A percentile compares a stretch with the other conserved stretches of the same genome.
Evolutionary conservation across 2,113 vertebrate species (phyloP).

Genomic region (Dunckerocampus dactyliophorus): DNA sequence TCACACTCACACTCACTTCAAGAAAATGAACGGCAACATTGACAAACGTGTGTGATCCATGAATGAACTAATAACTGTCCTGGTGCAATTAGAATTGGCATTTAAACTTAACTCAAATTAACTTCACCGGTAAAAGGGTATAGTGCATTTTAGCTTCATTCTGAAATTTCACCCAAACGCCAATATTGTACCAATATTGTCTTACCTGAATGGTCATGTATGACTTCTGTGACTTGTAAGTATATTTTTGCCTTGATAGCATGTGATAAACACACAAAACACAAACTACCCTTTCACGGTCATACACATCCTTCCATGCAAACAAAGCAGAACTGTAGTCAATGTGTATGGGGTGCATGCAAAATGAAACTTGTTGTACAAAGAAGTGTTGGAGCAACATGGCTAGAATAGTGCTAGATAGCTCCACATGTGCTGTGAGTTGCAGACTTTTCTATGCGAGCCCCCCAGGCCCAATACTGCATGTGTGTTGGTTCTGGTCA

Average conservation of each 20-base stretch:
- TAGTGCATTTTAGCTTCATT: too few relatives aligned
- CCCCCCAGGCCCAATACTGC: conserved; percentile 59
- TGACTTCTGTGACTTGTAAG: conserved; percentile 14
- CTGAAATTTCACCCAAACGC: too few relatives aligned
- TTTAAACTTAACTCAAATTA: too few relatives aligned
- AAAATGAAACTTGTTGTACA: conserved; percentile 63
- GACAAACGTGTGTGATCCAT: too few relatives aligned
- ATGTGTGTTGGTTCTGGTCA: conserved; percentile 63
- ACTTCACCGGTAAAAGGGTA: too few relatives aligned
- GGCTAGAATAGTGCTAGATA: conserved; percentile 43
- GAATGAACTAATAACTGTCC: too few relatives aligned
- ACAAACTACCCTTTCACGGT: conserved; percentile 13
- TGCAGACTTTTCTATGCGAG: conserved; percentile 36
- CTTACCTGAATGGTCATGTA: conserved; percentile 1
- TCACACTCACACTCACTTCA: too few relatives aligned
- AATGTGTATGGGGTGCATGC: conserved; percentile 61
- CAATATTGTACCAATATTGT: background rate
- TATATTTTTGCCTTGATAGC: conserved; percentile 41
- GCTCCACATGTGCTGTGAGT: conserved; percentile 30
- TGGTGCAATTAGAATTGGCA: too few relatives aligned
- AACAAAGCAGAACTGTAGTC: background rate
- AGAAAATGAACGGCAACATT: too few relatives aligned
- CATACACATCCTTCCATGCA: conserved; percentile 7
- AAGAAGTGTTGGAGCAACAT: conserved; percentile 28
- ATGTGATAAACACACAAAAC: conserved; percentile 37